Evolutionary conservation across 1,140 invertebrate species (phyloP).

Genomic region (Zaprionus davidi): DNA sequence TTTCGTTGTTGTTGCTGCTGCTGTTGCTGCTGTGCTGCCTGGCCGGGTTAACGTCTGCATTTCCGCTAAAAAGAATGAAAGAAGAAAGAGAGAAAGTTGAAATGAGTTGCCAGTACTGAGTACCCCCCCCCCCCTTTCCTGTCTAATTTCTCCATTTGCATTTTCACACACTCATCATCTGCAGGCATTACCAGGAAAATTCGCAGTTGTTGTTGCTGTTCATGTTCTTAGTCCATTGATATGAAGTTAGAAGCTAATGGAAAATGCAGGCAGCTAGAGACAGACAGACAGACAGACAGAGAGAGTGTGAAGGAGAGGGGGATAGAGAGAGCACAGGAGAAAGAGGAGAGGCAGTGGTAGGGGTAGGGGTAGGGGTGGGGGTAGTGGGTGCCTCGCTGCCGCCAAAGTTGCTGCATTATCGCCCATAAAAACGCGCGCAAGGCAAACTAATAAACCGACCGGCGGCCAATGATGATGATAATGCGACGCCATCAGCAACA

Average conservation of each 20-base stretch:
- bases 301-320: background rate
- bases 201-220: background rate
- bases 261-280: slow-evolving; percentile 26
- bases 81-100: background rate
- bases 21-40: slow-evolving; percentile 30
- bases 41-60: slow-evolving; percentile 61
- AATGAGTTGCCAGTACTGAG: background rate
- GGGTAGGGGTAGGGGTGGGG: background rate
- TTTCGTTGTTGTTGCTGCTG: slow-evolving; percentile 16
- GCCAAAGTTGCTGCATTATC: slow-evolving; percentile 25
- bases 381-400: slow-evolving; percentile 21
- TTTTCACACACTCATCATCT: slow-evolving; percentile 42
- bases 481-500: slow-evolving; percentile 58
- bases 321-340: background rate
- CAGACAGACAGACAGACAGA: slow-evolving; percentile 3
- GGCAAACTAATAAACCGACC: slow-evolving; percentile 74
- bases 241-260: slow-evolving; percentile 35
- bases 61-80: slow-evolving; percentile 40
- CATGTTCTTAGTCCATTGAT: slow-evolving; percentile 22
- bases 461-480: slow-evolving; percentile 66
- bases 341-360: background rate
- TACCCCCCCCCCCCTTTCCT: background rate
- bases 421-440: slow-evolving; percentile 65
- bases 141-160: background rate
- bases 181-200: background rate